These are phyloP conservation scores for Chromoteleia sp. DNA, from an alignment of 2,888 invertebrate species.

Conservation along the genomic window DNA sequence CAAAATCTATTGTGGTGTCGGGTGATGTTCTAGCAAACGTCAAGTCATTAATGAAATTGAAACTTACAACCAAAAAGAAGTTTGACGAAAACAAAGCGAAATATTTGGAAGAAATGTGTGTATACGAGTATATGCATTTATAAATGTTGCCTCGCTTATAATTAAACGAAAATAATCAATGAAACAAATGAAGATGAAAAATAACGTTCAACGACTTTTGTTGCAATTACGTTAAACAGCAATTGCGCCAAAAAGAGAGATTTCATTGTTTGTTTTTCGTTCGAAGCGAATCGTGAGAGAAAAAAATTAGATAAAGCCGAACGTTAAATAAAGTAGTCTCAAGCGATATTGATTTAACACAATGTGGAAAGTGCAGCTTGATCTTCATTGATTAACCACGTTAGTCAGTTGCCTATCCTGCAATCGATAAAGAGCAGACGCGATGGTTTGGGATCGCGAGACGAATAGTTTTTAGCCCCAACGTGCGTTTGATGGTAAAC, in stretches of 20 bases:
- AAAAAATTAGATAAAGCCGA: conserved; percentile 26
- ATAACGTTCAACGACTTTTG: not conserved
- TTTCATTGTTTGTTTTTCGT: not conserved
- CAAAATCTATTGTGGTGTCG: conserved; percentile 18
- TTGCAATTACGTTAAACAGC: not conserved
- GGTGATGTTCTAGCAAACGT: conserved; percentile 19
- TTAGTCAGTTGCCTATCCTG: conserved; percentile 46
- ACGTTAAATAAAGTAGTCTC: conserved; percentile 40
- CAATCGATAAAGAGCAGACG: conserved; percentile 40
- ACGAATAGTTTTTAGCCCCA: not conserved
- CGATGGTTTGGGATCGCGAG: conserved; percentile 4
- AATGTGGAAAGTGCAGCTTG: conserved; percentile 49
- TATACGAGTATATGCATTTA: no score
- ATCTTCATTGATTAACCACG: conserved; percentile 48
- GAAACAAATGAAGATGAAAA: not conserved
- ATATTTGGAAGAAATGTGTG: no score
- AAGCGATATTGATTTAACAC: conserved; percentile 53
- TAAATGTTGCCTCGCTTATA: no score
- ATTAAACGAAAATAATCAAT: no score
- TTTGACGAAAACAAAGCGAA: no score
- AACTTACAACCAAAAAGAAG: conserved; percentile 9
- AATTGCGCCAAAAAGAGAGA: not conserved
- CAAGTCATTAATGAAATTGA: conserved; percentile 46
- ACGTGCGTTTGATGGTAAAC: no score
- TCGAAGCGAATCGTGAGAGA: not conserved